Conservation (phyloP, 2,888 invertebrate species). For the Archips crataeganus region DNA sequence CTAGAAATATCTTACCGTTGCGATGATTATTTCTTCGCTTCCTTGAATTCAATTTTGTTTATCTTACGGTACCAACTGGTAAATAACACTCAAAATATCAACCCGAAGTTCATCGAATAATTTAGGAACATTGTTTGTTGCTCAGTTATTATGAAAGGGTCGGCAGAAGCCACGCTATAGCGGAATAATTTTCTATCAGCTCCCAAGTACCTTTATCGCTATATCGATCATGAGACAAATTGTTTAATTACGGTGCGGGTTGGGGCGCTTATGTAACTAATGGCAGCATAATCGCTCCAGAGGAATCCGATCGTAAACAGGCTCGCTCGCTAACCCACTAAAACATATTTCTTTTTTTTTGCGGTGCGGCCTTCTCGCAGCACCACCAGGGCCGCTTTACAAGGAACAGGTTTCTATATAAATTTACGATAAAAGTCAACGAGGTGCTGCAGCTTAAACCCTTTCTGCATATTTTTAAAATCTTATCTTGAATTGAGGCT, state of each 20-base stretch:
- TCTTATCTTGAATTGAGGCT: constrained; percentile 54
- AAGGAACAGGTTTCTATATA: constrained; percentile 80
- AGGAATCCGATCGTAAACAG: constrained; percentile 82
- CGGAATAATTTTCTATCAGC: constrained; percentile 38
- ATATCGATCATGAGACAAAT: constrained; percentile 67
- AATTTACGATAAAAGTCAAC: constrained; percentile 77
- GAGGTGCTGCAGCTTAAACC: constrained; percentile 62
- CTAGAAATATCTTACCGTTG: neutral
- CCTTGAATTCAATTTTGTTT: neutral
- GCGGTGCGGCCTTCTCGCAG: constrained; percentile 68
- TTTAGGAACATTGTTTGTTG: neutral
- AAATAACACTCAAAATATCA: constrained; percentile 4
- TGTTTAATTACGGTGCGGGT: constrained; percentile 70
- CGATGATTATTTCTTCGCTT: neutral
- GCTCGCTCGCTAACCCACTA: constrained; percentile 85
- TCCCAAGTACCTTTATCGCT: constrained; percentile 55
- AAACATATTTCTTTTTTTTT: constrained; percentile 86
- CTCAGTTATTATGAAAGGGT: neutral
- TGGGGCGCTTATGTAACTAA: constrained; percentile 77
- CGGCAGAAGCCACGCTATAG: constrained; percentile 14
- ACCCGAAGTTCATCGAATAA: neutral
- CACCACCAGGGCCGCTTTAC: constrained; percentile 62
- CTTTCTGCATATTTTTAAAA: constrained; percentile 70
- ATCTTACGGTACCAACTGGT: neutral
- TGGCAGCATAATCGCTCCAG: constrained; percentile 74